Conservation (phyloP, 2,888 invertebrate species). For the Nematopogon swammerdamellus region DNA sequence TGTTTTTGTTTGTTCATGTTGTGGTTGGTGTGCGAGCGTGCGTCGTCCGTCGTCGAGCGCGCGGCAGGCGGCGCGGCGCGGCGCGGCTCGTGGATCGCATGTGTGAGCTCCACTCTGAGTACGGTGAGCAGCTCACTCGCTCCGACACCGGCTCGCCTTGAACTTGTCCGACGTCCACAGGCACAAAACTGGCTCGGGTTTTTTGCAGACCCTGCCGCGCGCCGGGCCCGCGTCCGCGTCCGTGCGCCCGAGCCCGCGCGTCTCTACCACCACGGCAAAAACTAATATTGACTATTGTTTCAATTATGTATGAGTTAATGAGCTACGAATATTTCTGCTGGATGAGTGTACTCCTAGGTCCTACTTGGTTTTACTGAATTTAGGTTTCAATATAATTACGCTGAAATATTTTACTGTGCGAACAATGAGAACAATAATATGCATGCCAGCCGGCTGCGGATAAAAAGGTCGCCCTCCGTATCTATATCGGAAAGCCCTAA, state of each 20-base stretch:
- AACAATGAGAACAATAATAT: no score
- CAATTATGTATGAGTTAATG: not conserved
- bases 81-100: constrained; percentile 7
- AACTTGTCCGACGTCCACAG: not conserved
- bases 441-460: no score
- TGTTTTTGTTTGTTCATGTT: no score
- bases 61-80: constrained; percentile 14
- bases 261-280: not conserved
- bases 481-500: no score
- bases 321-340: no score
- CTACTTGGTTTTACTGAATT: no score
- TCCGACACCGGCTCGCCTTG: not conserved
- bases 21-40: constrained; percentile 5
- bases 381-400: no score
- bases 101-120: not conserved
- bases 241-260: not conserved
- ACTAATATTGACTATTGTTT: not conserved
- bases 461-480: no score
- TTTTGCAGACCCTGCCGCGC: not conserved
- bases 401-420: no score
- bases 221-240: not conserved
- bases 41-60: constrained; percentile 12
- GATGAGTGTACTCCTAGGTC: no score
- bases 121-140: not conserved
- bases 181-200: not conserved